phyloP scores from a whole-genome alignment of 2,113 vertebrate genomes.

The Zosterops lateralis region DNA sequence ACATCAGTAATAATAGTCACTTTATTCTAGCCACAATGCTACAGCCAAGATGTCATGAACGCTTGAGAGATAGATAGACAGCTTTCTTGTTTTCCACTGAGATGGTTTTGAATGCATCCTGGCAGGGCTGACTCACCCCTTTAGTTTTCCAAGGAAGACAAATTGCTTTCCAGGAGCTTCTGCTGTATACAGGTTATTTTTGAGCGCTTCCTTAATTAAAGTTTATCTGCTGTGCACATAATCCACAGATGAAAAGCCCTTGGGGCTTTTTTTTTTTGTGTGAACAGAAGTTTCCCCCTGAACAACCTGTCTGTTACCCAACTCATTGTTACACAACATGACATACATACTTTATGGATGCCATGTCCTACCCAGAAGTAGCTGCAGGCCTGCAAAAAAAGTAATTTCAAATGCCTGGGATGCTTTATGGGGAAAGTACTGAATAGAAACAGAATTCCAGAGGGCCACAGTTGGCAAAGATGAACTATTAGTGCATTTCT shows the following conservation, averaged over 20 bases:
- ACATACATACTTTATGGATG: background rate
- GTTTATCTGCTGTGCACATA: slow-evolving; percentile 14
- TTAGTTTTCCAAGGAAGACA: slow-evolving; percentile 52
- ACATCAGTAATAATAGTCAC: background rate
- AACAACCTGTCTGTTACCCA: slow-evolving; percentile 33
- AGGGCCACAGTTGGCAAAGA: background rate
- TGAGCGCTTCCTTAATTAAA: slow-evolving; percentile 26
- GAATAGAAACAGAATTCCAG: background rate
- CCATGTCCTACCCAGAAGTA: background rate
- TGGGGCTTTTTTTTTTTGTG: background rate
- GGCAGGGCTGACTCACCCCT: slow-evolving; percentile 34
- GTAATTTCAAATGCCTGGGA: background rate
- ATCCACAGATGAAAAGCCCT: background rate
- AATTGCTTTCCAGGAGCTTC: slow-evolving; percentile 51
- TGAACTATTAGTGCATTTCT: background rate
- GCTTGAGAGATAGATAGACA: background rate
- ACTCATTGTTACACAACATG: background rate
- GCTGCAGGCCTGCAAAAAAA: background rate
- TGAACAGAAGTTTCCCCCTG: background rate
- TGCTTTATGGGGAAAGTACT: background rate
- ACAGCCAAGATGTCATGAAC: background rate
- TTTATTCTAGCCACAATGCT: background rate
- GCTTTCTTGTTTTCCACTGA: slow-evolving; percentile 32
- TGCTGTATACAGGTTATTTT: slow-evolving; percentile 24
- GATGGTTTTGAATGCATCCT: slow-evolving; percentile 16